Evolutionary conservation across 2,113 vertebrate species (phyloP), one percentile per base, ranked within the genome.

Genomic region (Cyprinodon variegatus): DNA sequence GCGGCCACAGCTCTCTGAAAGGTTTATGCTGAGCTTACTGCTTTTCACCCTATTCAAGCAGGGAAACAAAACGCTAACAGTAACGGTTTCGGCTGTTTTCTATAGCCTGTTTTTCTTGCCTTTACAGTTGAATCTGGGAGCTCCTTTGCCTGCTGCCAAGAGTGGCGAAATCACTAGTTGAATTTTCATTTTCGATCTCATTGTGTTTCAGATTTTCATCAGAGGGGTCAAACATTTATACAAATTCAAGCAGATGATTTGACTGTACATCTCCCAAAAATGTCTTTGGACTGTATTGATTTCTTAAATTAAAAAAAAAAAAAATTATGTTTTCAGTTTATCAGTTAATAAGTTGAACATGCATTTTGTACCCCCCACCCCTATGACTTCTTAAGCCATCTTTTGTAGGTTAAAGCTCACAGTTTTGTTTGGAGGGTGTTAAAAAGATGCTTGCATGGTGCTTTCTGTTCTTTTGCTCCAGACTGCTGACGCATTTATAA

Each of bases 11-110:
- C 50, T 45, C 65, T 57, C 62, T 95, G 89, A 95, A 95, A 92
- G 90, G 87, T 92, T 94, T 90, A 78, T 92, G 94, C 94, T 94
- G 92, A 76, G 76, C 88, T 93, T 84, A 87, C 68, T 20, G 82
- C 74, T 86, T 94, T 91, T 69, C 79, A 20, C n/a, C 83, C 82
- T 84, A 85, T 91, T 92, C 85, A 91, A 71, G 62, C 86, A 67
- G 61, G 70, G 79, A 76, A 84, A 88, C 84, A 92, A 94, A 93
- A 86, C 64, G 86, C 91, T 94, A 85, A 84, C 90, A 82, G 83
- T 68, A 79, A 91, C 90, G 86, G 70, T 90, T 92, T 93, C 87
- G 86, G 79, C 74, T 85, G 77, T 68, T 83, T 92, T 93, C 90
- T 87, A 90, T 90, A 88, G 90, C 86, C 61, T 87, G 84, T 92